Evolutionary conservation across 37 sponge, comb jelly and placozoan genomes (phyloP).

Genomic region (Ephydatia muelleri): DNA sequence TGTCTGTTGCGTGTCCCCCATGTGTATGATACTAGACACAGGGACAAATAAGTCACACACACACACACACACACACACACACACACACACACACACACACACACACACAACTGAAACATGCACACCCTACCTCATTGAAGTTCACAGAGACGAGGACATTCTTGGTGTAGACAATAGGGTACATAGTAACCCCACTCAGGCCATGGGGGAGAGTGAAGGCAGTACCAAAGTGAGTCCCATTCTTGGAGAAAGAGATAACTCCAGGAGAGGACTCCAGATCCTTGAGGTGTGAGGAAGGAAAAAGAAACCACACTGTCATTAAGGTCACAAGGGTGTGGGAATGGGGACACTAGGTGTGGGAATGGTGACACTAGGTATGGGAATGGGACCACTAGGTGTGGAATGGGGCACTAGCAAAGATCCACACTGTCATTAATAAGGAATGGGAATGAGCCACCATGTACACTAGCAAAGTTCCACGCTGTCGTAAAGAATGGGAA

Average conservation of each 20-base stretch:
- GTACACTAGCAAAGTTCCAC: no score
- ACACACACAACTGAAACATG: no score
- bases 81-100: neutral
- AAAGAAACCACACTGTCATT: neutral
- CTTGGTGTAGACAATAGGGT: constrained; percentile 86
- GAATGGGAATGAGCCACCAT: no score
- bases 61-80: no score
- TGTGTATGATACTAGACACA: no score
- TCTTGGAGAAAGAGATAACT: constrained; percentile 87
- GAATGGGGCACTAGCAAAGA: no score
- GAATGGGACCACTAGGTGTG: no score
- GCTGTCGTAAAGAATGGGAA: neutral
- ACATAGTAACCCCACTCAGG: constrained; percentile 47
- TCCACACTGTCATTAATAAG: no score
- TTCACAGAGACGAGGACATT: constrained; percentile 75
- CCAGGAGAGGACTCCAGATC: constrained; percentile 65
- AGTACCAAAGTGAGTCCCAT: constrained; percentile 69
- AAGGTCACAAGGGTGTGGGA: neutral
- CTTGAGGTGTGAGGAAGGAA: constrained; percentile 28
- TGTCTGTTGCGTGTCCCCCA: no score
- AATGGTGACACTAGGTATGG: neutral
- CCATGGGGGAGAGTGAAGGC: constrained; percentile 45
- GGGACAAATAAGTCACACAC: neutral
- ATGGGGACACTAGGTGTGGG: no score
- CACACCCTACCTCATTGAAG: constrained; percentile 68